These are phyloP conservation scores for Apis laboriosa DNA, from an alignment of 1,140 invertebrate species.

Conservation along the genomic window DNA sequence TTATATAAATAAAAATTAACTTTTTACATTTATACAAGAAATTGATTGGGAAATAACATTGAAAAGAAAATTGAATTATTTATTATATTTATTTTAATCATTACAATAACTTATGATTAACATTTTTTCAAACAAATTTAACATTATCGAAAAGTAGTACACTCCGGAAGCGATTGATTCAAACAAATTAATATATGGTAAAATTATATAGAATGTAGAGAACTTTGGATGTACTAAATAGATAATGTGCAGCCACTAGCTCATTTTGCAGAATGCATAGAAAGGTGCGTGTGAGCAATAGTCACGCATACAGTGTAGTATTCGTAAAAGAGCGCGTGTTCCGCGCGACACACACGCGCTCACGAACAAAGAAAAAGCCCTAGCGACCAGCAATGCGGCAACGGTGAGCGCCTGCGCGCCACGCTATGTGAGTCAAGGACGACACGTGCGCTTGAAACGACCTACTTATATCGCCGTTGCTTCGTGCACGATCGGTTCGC, in stretches of 20 bases:
- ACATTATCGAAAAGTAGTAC: not conserved
- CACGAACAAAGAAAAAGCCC: conserved; percentile 75
- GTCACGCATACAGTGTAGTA: not conserved
- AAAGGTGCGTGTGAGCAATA: conserved; percentile 25
- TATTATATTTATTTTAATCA: not conserved
- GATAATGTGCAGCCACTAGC: conserved; percentile 15
- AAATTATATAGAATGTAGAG: not conserved
- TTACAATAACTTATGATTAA: not conserved
- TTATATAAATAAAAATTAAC: not conserved
- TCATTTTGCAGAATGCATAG: conserved; percentile 37
- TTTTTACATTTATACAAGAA: not conserved
- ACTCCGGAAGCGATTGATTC: not conserved
- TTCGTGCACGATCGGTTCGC: conserved; percentile 72
- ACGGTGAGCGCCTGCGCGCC: conserved; percentile 76
- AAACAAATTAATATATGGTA: conserved; percentile 22
- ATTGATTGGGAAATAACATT: not conserved
- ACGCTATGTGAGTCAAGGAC: conserved; percentile 81
- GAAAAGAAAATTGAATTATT: not conserved
- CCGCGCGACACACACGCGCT: not conserved
- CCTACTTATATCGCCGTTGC: conserved; percentile 76
- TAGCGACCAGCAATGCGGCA: conserved; percentile 76
- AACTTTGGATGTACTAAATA: conserved; percentile 18
- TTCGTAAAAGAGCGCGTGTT: not conserved
- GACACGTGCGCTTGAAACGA: conserved; percentile 81
- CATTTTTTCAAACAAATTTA: not conserved